These are phyloP conservation scores for Sciaenops ocellatus DNA, from an alignment of 2,797 vertebrate genomes.

Conservation along the genomic window DNA sequence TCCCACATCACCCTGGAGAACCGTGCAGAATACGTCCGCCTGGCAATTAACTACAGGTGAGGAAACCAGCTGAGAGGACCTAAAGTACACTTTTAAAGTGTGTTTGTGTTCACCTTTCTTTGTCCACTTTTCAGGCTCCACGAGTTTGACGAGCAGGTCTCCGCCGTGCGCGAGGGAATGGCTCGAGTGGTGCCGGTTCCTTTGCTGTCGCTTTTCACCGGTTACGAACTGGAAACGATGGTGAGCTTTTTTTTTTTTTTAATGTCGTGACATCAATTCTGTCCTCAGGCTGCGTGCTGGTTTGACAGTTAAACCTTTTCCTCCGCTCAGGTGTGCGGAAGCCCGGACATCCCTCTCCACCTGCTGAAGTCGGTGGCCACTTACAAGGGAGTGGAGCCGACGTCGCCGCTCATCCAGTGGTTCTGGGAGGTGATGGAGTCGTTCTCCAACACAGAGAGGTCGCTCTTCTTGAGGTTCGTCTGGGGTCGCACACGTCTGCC, in stretches of 20 bases:
- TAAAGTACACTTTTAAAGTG: not conserved
- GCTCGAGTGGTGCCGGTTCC: constrained; percentile 97
- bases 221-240: constrained; percentile 98
- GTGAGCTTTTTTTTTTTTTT: too few relatives aligned
- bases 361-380: constrained; percentile 98
- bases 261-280: too few relatives aligned
- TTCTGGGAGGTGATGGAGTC: constrained; percentile 99
- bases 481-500: constrained; percentile 98
- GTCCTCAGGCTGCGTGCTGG: not conserved
- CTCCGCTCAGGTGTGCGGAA: constrained; percentile 92
- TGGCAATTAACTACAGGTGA: constrained; percentile 98
- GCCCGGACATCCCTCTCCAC: constrained; percentile 98
- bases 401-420: constrained; percentile 95
- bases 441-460: constrained; percentile 98
- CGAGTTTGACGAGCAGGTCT: constrained; percentile 98
- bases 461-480: constrained; percentile 97
- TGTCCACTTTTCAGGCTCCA: constrained; percentile 87
- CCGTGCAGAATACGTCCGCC: constrained; percentile 94
- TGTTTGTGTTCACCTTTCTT: not conserved
- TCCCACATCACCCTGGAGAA: constrained; percentile 97
- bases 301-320: not conserved
- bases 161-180: constrained; percentile 98
- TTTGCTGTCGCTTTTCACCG: constrained; percentile 96
- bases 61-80: not conserved
- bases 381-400: constrained; percentile 97